phyloP scores from a whole-genome alignment of 2,113 vertebrate genomes.

The Seriola rivoliana region DNA sequence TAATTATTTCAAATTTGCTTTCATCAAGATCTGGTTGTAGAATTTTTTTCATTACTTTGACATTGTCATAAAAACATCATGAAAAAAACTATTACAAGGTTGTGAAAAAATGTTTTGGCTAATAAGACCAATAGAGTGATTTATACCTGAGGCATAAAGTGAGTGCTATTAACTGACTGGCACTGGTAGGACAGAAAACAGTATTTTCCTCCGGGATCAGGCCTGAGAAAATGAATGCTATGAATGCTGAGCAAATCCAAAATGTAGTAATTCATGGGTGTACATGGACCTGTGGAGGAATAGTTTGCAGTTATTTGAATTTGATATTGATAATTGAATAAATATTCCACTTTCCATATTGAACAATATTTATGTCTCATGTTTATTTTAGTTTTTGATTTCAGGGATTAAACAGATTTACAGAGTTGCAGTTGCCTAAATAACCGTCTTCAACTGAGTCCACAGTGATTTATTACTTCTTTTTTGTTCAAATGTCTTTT shows the following conservation, averaged over 20 bases:
- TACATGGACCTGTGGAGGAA: neutral
- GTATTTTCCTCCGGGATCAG: neutral
- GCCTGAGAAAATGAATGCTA: neutral
- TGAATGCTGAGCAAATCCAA: neutral
- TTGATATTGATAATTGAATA: neutral
- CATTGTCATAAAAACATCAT: neutral
- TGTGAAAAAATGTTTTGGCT: neutral
- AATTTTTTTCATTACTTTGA: neutral
- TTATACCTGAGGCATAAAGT: neutral
- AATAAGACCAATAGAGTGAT: neutral
- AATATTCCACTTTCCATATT: neutral
- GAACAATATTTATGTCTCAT: no score
- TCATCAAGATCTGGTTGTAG: neutral
- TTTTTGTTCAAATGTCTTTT: neutral
- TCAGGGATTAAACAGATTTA: neutral
- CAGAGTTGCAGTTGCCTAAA: neutral
- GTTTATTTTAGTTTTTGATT: neutral
- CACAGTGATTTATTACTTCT: no score
- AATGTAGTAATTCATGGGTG: neutral
- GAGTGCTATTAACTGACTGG: neutral
- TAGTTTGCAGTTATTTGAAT: neutral
- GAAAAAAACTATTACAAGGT: neutral
- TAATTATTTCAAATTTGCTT: conserved; percentile 16
- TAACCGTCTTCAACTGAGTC: neutral
- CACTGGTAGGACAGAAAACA: neutral